A percentile compares a stretch with the other conserved stretches of the same genome.
Evolutionary conservation across 2,797 vertebrate genomes (phyloP).

Genomic region (Neomorphus geoffroyi): DNA sequence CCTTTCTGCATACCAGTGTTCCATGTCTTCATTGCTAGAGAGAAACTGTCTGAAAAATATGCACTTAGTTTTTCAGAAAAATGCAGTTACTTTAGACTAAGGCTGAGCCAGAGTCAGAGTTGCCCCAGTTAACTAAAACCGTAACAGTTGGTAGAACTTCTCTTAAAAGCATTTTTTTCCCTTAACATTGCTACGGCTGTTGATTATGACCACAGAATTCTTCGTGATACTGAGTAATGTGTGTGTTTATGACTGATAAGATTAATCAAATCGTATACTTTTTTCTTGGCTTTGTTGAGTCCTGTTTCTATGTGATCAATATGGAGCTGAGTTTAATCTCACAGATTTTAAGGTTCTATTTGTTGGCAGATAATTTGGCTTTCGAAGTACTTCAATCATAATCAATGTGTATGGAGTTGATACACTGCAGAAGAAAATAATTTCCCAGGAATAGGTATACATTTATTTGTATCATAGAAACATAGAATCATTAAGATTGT

Average conservation of each 20-base stretch:
- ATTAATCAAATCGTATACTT: not conserved
- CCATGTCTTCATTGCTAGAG: no score
- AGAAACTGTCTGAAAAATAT: no score
- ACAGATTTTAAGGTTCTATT: not conserved
- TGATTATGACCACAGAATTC: not conserved
- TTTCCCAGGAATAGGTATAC: not conserved
- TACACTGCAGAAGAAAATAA: not conserved
- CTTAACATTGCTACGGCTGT: not conserved
- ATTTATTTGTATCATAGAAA: not conserved
- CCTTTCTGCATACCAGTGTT: no score
- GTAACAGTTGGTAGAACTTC: not conserved
- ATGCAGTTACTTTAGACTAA: no score
- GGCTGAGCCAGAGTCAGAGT: no score
- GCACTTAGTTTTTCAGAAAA: no score
- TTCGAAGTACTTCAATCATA: not conserved
- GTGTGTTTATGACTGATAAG: not conserved
- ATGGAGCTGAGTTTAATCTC: not conserved
- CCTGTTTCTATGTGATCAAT: not conserved
- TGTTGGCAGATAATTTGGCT: not conserved
- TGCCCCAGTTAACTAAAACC: no score
- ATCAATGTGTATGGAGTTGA: not conserved
- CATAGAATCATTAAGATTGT: no score
- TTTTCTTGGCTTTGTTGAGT: not conserved
- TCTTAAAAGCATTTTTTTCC: not conserved
- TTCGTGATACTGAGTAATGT: not conserved